Base-by-base conservation (phyloP, 2,888 invertebrate species). In the Brassicogethes aeneus region DNA sequence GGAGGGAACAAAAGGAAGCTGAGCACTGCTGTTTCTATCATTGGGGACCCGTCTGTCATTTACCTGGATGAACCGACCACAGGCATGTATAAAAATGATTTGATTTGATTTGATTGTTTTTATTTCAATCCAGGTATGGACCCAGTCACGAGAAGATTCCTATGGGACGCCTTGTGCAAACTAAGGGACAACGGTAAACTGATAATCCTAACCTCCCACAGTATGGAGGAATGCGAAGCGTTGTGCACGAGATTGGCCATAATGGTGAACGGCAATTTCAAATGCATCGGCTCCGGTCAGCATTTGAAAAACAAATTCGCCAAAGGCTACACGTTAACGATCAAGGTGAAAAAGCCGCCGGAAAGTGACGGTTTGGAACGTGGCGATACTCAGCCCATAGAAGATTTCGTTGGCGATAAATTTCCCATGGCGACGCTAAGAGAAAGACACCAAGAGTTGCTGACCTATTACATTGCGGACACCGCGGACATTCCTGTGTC, bases 191-290 rank as follows among this genome's bases (percentile, higher is more conserved):
- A 76, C 2, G 88, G 89, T 0, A 77, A 77, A 59, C 82, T 85
- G 42, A 77, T 91, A 39, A 74, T 91, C 43, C 72, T 91, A 43
- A 91, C 91, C 13, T 88, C 89, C 33, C 86, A 87, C 70, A 85
- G 84, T 62, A 87, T 89, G 85, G 87, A 87, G 68, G 88, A 89
- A 67, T 87, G 87, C 66, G 88, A 89, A 69, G 86, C 86, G 13
- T 70, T 89, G 15, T 89, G 89, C 64, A 82, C 85, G 2, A 72
- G 87, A 3, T 65, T 89, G 50, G 86, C 86, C 31, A 82, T 89
- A 47, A 88, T 89, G 88, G 87, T 87, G n/a, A 85, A 85, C 63
- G 89, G 88, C 1, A 74, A 77, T 48, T 83, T 88, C 64, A 78
- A 80, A 60, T 89, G 88, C 55, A 70, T 88, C 34, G 88, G 88